phyloP scores from a whole-genome alignment of 2,888 invertebrate genomes.

The Liodrosophila aerea region DNA sequence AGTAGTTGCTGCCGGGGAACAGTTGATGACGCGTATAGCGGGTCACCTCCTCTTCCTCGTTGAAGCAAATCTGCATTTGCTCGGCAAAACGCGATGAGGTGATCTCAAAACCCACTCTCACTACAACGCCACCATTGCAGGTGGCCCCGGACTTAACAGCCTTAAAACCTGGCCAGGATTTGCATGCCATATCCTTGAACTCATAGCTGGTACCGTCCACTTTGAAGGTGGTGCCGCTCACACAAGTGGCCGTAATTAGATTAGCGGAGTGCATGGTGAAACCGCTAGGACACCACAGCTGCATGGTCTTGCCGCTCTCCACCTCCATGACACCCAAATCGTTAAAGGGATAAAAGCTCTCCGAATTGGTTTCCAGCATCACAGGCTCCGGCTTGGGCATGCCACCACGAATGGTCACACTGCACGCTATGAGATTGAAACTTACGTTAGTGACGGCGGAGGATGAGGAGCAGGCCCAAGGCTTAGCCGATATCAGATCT shows the following conservation, averaged over 20 bases:
- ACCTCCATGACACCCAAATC: conserved; percentile 71
- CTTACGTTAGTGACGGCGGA: not conserved
- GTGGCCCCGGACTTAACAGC: conserved; percentile 67
- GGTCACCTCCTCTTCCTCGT: conserved; percentile 81
- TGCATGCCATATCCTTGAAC: conserved; percentile 80
- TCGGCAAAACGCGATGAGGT: conserved; percentile 76
- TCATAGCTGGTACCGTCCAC: conserved; percentile 63
- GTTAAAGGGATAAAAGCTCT: conserved; percentile 72
- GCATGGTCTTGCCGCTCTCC: conserved; percentile 61
- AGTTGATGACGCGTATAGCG: conserved; percentile 81
- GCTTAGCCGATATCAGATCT: not conserved
- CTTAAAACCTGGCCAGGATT: conserved; percentile 73
- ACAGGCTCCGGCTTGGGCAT: conserved; percentile 85
- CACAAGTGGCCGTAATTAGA: conserved; percentile 77
- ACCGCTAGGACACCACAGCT: conserved; percentile 77
- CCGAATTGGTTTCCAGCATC: conserved; percentile 82
- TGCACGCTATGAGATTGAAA: conserved; percentile 52
- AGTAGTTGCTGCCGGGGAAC: conserved; percentile 81
- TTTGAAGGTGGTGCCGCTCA: conserved; percentile 72
- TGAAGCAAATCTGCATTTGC: conserved; percentile 82
- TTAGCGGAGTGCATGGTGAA: conserved; percentile 61
- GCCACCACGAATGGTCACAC: conserved; percentile 67
- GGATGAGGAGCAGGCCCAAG: no score
- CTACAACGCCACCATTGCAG: conserved; percentile 77
- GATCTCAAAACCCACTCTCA: conserved; percentile 82